These are phyloP conservation scores for Parasteatoda lunata DNA, from an alignment of 2,888 invertebrate species.

Conservation along the genomic window DNA sequence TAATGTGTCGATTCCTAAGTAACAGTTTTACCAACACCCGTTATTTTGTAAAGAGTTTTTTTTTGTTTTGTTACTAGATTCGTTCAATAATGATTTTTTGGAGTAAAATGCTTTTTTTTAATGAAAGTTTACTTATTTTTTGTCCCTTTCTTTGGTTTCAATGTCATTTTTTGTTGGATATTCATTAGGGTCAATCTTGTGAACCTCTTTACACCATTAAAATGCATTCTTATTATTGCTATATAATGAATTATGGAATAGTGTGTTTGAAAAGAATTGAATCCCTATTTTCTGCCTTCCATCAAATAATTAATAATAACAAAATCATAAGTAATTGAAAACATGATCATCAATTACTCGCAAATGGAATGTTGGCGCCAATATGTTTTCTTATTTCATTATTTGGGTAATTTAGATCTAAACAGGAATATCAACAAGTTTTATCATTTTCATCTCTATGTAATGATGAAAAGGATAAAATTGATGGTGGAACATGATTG, in stretches of 20 bases:
- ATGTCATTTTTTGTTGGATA: not conserved
- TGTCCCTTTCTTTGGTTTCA: too few species aligned
- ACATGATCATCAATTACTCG: slow-evolving; percentile 1
- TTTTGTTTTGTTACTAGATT: not conserved
- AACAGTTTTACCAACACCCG: slow-evolving; percentile 9
- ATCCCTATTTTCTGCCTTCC: too few species aligned
- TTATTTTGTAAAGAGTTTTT: not conserved
- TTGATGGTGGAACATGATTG: too few species aligned
- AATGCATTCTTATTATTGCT: not conserved
- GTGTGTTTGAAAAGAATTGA: too few species aligned
- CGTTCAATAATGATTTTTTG: slow-evolving; percentile 12
- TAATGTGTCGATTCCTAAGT: slow-evolving; percentile 45
- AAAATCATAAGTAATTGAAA: too few species aligned
- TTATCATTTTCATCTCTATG: too few species aligned
- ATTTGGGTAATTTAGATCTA: too few species aligned
- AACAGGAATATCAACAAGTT: too few species aligned
- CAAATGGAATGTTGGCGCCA: slow-evolving; percentile 30
- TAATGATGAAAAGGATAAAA: too few species aligned
- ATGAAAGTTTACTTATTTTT: too few species aligned
- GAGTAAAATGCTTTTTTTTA: not conserved
- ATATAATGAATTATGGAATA: too few species aligned
- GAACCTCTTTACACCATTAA: not conserved
- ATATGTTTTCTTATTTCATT: not conserved
- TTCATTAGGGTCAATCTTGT: slow-evolving; percentile 34
- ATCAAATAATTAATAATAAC: too few species aligned